Base-by-base conservation (phyloP, 2,888 invertebrate genomes). In the Allacma fusca region DNA sequence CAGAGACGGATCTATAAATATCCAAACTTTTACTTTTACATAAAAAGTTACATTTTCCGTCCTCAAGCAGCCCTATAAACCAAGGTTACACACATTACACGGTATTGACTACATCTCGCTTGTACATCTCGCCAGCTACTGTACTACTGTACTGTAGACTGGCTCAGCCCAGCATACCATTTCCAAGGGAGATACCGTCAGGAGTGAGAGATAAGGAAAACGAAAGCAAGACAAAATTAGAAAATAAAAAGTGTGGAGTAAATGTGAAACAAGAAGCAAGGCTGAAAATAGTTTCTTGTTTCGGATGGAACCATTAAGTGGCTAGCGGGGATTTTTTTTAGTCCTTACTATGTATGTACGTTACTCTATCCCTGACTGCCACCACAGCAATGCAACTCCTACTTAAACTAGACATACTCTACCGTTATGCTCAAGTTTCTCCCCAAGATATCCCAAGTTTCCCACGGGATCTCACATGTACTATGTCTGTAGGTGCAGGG, bases 1-100 rank as follows among this genome's bases (percentile, higher is more conserved):
- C 28, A 65, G 24, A 16, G 50, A 50, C 19, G 50, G 19, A 28
- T 65, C 65, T 65, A 65, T 65, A 65, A 24, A 24, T 65, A 65
- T 28, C 19, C 28, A 50, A 16, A 50, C 65, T 65, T 65, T 65
- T 65, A 65, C 65, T 65, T 65, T 65, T 65, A 65, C 29, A 50
- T 19, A 50, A 50, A 50, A 50, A n/a, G 4, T 5, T 4, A n/a
- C 19, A n/a, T 50, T 50, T 50, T 12, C 50, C 16, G 16, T 16
- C 16, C 16, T 12, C 50, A 50, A 5, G 16, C 16, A 50, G 50
- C 13, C 7, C 40, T 40, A 40, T 40, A 40, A 5, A n/a, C n/a
- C 50, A 50, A 50, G 50, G 5, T 50, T 50, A 16, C 16, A 19
- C n/a, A 50, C 7, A 19, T 50, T 50, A 50, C 2, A 50, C n/a